A percentile compares a stretch with the other conserved stretches of the same genome.
Conservation (phyloP, 2,113 vertebrate species). For the Tiliqua scincoides region DNA sequence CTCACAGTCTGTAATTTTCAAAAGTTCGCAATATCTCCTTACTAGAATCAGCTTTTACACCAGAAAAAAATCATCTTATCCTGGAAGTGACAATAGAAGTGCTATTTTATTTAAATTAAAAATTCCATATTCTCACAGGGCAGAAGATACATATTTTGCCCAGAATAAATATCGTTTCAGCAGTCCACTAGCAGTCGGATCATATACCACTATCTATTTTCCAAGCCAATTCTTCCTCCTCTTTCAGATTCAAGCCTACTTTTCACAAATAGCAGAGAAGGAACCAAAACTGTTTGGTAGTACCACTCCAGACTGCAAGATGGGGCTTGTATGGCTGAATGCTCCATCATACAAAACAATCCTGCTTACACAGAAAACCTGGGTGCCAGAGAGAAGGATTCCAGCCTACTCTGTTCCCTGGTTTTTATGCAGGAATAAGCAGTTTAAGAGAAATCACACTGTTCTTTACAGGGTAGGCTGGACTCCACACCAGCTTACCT, state of each 20-base stretch:
- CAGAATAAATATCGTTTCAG: not conserved
- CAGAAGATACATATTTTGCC: not conserved
- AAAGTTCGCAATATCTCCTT: not conserved
- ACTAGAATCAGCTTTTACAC: not conserved
- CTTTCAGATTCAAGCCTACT: not conserved
- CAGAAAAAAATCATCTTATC: not conserved
- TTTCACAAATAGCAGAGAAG: not conserved
- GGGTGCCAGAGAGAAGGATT: not conserved
- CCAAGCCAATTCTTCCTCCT: not conserved
- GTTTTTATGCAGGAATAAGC: not conserved
- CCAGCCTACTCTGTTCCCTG: not conserved
- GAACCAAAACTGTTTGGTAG: not conserved
- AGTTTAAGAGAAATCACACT: not conserved
- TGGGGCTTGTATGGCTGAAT: not conserved
- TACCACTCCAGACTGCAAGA: not conserved
- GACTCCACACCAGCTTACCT: not conserved
- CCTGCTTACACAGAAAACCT: not conserved
- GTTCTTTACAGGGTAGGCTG: not conserved
- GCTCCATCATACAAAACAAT: not conserved
- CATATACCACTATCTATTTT: not conserved
- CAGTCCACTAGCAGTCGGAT: too few relatives aligned
- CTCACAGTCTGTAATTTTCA: too few relatives aligned
- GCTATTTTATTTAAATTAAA: not conserved
- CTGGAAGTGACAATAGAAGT: too few relatives aligned
- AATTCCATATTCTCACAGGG: not conserved